phyloP scores from a whole-genome alignment of 2,113 vertebrate species.

The Cyprinodon variegatus region DNA sequence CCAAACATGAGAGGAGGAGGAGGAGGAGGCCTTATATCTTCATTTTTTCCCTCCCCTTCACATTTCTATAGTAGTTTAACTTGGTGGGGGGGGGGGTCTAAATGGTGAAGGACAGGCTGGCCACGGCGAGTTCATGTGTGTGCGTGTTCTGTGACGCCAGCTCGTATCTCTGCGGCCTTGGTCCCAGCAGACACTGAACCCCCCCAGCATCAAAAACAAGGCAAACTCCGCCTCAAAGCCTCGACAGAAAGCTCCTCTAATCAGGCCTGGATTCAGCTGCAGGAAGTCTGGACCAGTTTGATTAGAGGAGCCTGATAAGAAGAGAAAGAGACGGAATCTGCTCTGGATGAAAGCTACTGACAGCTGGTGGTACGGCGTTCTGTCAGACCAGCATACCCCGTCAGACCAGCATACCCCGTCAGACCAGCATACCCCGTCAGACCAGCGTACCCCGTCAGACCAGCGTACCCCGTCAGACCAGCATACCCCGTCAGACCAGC shows the following conservation, averaged over 20 bases:
- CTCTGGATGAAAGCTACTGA: no score
- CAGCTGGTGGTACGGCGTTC: no score
- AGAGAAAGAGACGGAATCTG: neutral
- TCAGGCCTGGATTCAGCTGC: neutral
- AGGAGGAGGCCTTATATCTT: no score
- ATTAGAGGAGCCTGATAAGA: neutral
- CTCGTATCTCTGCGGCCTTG: constrained; percentile 37
- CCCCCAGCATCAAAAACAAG: constrained; percentile 41
- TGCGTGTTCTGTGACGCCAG: constrained; percentile 14
- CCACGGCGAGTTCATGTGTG: constrained; percentile 10
- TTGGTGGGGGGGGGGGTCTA: neutral
- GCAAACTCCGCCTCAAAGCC: constrained; percentile 15
- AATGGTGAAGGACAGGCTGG: constrained; percentile 1
- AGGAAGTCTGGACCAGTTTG: constrained; percentile 1
- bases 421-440: no score
- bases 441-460: no score
- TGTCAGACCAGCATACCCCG: no score
- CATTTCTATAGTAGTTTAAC: no score
- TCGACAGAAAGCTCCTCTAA: constrained; percentile 5
- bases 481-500: no score
- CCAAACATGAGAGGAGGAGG: no score
- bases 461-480: no score
- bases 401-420: no score
- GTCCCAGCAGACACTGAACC: constrained; percentile 31
- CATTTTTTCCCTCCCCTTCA: no score